A percentile compares a stretch with the other conserved stretches of the same genome.
Conservation (phyloP, 2,888 invertebrate species). For the Drosophila subsilvestris region DNA sequence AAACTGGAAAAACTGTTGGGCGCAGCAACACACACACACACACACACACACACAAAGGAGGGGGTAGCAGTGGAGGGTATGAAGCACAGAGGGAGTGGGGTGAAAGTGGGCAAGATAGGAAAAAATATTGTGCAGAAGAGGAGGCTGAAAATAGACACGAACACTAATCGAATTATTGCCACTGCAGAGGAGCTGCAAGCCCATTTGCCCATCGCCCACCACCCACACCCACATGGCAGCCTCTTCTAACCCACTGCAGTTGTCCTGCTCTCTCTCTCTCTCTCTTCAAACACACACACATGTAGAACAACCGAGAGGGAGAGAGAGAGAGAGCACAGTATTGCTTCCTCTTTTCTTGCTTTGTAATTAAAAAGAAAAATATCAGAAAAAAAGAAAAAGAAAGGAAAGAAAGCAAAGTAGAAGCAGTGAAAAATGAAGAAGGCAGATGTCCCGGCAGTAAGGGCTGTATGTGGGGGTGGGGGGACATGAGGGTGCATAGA, state of each 20-base stretch:
- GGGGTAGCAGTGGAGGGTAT: no score
- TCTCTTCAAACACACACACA: slow-evolving; percentile 1
- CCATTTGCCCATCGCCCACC: neutral
- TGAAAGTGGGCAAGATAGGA: slow-evolving; percentile 4
- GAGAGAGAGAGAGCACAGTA: neutral
- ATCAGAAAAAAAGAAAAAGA: slow-evolving; percentile 25
- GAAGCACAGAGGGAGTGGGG: neutral
- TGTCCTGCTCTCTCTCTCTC: slow-evolving; percentile 4
- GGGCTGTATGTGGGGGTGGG: neutral
- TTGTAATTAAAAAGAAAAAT: slow-evolving; percentile 46
- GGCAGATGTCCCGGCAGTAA: no score
- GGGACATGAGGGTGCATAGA: neutral
- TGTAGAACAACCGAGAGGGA: slow-evolving; percentile 1
- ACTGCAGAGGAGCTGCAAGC: slow-evolving; percentile 73
- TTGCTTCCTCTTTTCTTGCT: slow-evolving; percentile 34
- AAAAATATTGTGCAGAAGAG: slow-evolving; percentile 57
- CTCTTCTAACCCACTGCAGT: neutral
- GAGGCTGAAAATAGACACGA: slow-evolving; percentile 78
- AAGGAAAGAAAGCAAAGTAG: slow-evolving; percentile 6
- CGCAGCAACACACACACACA: slow-evolving; percentile 22
- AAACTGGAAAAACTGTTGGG: slow-evolving; percentile 53
- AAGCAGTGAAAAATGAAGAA: no score
- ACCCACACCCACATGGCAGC: neutral
- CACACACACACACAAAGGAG: slow-evolving; percentile 14
- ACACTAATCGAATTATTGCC: slow-evolving; percentile 83